These are phyloP conservation scores for Eupelmus urozonus DNA, from an alignment of 2,888 invertebrate genomes.

Conservation along the genomic window DNA sequence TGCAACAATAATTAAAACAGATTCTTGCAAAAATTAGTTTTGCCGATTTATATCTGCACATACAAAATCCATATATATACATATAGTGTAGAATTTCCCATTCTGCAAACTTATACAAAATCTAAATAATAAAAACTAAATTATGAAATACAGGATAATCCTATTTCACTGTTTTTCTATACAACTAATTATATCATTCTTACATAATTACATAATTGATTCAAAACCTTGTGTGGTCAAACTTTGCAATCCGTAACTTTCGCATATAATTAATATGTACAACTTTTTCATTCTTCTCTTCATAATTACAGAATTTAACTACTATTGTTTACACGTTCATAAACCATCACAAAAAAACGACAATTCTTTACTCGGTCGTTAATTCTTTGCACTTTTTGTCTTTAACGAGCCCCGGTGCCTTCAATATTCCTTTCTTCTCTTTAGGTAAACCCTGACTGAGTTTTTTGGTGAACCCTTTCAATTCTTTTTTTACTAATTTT, in stretches of 20 bases:
- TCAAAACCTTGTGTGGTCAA: constrained; percentile 45
- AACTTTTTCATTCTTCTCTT: constrained; percentile 43
- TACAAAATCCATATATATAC: constrained; percentile 58
- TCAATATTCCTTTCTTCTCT: constrained; percentile 35
- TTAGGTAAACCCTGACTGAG: constrained; percentile 39
- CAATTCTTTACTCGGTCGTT: constrained; percentile 20
- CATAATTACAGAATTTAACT: constrained; percentile 55
- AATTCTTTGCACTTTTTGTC: constrained; percentile 50
- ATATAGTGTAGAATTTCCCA: constrained; percentile 47
- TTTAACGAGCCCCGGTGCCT: constrained; percentile 34
- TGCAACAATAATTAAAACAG: constrained; percentile 51
- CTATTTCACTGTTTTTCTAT: constrained; percentile 50
- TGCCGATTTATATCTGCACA: constrained; percentile 47
- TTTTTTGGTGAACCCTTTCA: constrained; percentile 40
- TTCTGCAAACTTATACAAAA: constrained; percentile 54
- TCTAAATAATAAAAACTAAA: constrained; percentile 51
- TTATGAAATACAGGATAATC: constrained; percentile 46
- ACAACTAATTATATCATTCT: constrained; percentile 50
- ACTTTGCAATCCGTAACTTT: constrained; percentile 48
- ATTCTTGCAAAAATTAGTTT: constrained; percentile 52
- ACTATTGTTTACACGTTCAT: constrained; percentile 32
- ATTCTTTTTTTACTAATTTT: constrained; percentile 37
- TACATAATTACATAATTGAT: constrained; percentile 55
- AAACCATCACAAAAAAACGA: constrained; percentile 46
- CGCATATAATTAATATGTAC: constrained; percentile 55